Base-by-base conservation (phyloP, 2,113 vertebrate species). In the Tragelaphus scriptus region DNA sequence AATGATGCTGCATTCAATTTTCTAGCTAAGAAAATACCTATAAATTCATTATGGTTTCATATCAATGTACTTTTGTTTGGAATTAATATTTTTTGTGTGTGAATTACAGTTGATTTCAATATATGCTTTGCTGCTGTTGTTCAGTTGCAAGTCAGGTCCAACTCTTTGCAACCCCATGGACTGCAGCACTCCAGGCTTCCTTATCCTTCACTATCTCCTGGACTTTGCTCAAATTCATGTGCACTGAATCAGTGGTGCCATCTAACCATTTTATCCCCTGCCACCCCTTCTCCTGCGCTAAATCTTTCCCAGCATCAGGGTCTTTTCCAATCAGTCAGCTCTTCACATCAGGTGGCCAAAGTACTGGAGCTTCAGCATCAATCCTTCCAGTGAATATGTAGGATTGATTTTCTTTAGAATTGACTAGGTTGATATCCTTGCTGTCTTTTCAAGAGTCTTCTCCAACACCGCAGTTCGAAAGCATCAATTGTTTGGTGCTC, bases 71-170 rank as follows among this genome's bases (percentile, higher is more conserved):
- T 89, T 61, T 75, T 84, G 63, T 44, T 90, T 68, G 63, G 85
- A 79, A 91, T 94, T 82, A 36, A 28, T 88, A 2, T 85, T 82
- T 82, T 79, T 68, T 58, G 10, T 55, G 10, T 55, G 53, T 81
- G 36, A 93, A 85, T 44, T 88, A 19, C 23, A 56, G 32, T 85
- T 97, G 89, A 86, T 87, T 96, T 97, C 63, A 88, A 59, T 49
- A 47, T 10, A 63, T 9, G 11, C 36, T 80, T 61, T 40, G 19
- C 68, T 71, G 21, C 7, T 77, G 2, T 7, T 75, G 36, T 26
- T 68, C 5, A 40, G 36, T 25, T 14, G 6, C 40, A 40, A 77
- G 36, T 77, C 71, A 77, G 21, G 71, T 77, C 12, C 40, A 15
- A 14, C 12, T 44, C 36, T 44, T 26, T 44, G 40, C 0, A 3